Evolutionary conservation across 2,113 vertebrate genomes (phyloP).

Genomic region (Phylloscopus trochiloides): DNA sequence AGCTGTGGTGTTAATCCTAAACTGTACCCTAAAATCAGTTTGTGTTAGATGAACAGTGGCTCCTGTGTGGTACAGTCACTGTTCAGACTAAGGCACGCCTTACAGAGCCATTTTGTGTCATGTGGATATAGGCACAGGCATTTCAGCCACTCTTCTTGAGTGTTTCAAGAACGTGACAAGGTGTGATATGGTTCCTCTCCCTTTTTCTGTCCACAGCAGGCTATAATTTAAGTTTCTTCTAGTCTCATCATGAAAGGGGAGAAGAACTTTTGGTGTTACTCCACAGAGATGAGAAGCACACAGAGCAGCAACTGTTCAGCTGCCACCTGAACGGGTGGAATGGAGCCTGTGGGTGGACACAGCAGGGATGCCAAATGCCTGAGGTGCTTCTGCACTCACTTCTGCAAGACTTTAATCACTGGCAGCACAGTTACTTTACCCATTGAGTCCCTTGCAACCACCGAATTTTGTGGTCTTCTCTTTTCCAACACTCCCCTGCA

Average conservation of each 20-base stretch:
- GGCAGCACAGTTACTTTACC: not conserved
- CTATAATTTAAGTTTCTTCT: not conserved
- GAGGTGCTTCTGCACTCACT: not conserved
- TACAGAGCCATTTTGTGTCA: not conserved
- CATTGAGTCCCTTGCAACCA: not conserved
- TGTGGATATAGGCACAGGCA: rapidly evolving
- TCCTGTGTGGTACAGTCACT: not conserved
- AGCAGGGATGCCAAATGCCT: rapidly evolving
- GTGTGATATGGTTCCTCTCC: not conserved
- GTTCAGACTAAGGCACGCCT: not conserved
- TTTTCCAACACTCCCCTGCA: not conserved
- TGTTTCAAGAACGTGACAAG: not conserved
- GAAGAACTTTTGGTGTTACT: not conserved
- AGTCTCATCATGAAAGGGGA: not conserved
- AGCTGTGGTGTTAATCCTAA: not conserved
- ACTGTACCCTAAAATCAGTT: not conserved
- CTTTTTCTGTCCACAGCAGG: not conserved
- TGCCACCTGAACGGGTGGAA: not conserved
- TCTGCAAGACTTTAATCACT: not conserved
- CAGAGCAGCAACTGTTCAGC: not conserved
- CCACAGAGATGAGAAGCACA: not conserved
- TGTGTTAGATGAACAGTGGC: not conserved
- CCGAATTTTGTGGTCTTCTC: not conserved
- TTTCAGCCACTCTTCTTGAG: not conserved
- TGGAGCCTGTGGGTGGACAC: rapidly evolving